Evolutionary conservation across 2,113 vertebrate species (phyloP).

Genomic region (Cyanistes caeruleus): DNA sequence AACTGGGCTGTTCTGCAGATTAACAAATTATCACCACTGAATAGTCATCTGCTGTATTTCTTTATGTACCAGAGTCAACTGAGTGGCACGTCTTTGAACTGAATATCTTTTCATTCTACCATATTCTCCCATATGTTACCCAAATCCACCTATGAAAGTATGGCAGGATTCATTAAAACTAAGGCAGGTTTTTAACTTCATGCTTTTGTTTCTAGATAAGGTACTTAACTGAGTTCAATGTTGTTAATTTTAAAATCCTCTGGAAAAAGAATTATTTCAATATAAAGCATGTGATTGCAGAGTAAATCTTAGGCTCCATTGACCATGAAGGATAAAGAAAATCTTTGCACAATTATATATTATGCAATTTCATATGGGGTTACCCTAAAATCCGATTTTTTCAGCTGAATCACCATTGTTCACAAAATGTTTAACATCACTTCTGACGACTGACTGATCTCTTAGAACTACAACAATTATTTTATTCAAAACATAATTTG

Average conservation of each 20-base stretch:
- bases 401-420: background rate
- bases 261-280: slow-evolving; percentile 47
- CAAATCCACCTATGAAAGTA: background rate
- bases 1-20: background rate
- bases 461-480: background rate
- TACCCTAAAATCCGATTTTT: slow-evolving; percentile 23
- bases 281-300: slow-evolving; percentile 61
- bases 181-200: slow-evolving; percentile 25
- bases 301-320: slow-evolving; percentile 32
- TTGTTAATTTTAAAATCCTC: slow-evolving; percentile 51
- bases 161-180: background rate
- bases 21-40: background rate
- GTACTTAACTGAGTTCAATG: slow-evolving; percentile 35
- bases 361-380: slow-evolving; percentile 32
- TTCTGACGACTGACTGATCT: background rate
- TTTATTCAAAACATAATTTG: background rate
- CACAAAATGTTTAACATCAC: background rate
- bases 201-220: slow-evolving; percentile 41
- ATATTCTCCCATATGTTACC: background rate
- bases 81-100: background rate
- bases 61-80: background rate
- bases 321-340: slow-evolving; percentile 45
- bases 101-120: background rate
- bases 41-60: background rate
- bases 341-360: slow-evolving; percentile 36